A percentile compares a stretch with the other conserved stretches of the same genome.
phyloP scores from a whole-genome alignment of 2,888 invertebrate species.

The Hanleya hanleyi region DNA sequence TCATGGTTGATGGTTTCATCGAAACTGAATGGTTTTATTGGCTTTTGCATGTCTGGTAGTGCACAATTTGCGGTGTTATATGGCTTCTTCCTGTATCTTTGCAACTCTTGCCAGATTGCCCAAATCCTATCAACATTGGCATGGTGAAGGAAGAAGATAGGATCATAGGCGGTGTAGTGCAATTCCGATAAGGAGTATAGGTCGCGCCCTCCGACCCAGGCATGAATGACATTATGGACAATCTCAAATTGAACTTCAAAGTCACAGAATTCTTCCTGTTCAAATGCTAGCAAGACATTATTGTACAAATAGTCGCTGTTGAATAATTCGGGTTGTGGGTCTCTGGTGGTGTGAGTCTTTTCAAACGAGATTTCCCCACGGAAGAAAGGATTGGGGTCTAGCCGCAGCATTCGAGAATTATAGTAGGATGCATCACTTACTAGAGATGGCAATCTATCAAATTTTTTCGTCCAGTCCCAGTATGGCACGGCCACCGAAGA shows the following conservation, averaged over 20 bases:
- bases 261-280: constrained; percentile 25
- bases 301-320: constrained; percentile 19
- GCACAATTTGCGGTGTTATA: constrained; percentile 25
- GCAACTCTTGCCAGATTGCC: constrained; percentile 34
- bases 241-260: constrained; percentile 29
- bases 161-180: constrained; percentile 37
- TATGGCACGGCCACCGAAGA: constrained; percentile 40
- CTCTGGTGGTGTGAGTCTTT: constrained; percentile 20
- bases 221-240: constrained; percentile 24
- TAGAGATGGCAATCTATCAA: constrained; percentile 26
- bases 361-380: constrained; percentile 19
- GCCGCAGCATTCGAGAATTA: constrained; percentile 23
- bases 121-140: constrained; percentile 35
- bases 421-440: constrained; percentile 27
- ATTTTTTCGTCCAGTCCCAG: constrained; percentile 36
- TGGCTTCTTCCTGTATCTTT: constrained; percentile 16
- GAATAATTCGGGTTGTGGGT: constrained; percentile 12
- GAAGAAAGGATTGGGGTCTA: constrained; percentile 37
- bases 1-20: constrained; percentile 17
- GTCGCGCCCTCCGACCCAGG: constrained; percentile 21
- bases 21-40: constrained; percentile 23
- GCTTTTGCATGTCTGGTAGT: constrained; percentile 19
- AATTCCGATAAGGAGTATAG: constrained; percentile 19
- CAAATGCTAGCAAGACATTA: constrained; percentile 22
- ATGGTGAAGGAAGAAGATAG: constrained; percentile 40